Conservation (phyloP, 2,797 vertebrate genomes). For the Parotocinclus haroldoi region DNA sequence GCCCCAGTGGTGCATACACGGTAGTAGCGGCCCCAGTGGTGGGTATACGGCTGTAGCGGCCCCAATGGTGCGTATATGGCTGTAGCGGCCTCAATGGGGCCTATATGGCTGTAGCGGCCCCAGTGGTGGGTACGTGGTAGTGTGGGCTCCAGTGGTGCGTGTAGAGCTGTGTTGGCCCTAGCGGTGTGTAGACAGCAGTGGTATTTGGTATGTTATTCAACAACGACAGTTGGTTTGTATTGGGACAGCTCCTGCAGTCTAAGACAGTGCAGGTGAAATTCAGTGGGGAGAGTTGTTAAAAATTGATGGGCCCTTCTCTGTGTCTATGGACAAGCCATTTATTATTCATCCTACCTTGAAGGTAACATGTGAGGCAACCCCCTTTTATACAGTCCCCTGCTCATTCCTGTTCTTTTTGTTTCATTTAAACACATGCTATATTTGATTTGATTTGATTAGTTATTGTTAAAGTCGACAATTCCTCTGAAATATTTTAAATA, state of each 20-base stretch:
- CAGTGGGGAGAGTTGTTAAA: constrained; percentile 84
- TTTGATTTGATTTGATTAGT: constrained; percentile 39
- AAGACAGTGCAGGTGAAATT: constrained; percentile 78
- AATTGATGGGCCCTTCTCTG: constrained; percentile 87
- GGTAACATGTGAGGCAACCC: constrained; percentile 77
- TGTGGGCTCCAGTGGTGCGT: no score
- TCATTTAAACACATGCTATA: constrained; percentile 28
- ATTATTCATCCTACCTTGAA: constrained; percentile 93
- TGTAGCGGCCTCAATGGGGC: no score
- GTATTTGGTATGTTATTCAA: constrained; percentile 31
- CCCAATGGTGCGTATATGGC: no score
- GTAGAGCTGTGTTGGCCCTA: no score
- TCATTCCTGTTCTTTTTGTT: constrained; percentile 51
- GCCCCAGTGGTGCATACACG: no score
- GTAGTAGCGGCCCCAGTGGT: no score
- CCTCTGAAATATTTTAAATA: background rate
- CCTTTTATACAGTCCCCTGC: constrained; percentile 67
- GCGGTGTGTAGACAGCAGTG: background rate
- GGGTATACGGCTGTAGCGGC: no score
- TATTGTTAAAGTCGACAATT: constrained; percentile 26
- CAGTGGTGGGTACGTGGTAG: constrained; percentile 12
- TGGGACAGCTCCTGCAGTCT: constrained; percentile 59
- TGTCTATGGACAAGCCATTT: constrained; percentile 81
- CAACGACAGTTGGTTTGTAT: constrained; percentile 58
- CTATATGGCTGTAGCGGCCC: background rate